Evolutionary conservation across 2,888 invertebrate genomes (phyloP).

Genomic region (Dynastes grantii): DNA sequence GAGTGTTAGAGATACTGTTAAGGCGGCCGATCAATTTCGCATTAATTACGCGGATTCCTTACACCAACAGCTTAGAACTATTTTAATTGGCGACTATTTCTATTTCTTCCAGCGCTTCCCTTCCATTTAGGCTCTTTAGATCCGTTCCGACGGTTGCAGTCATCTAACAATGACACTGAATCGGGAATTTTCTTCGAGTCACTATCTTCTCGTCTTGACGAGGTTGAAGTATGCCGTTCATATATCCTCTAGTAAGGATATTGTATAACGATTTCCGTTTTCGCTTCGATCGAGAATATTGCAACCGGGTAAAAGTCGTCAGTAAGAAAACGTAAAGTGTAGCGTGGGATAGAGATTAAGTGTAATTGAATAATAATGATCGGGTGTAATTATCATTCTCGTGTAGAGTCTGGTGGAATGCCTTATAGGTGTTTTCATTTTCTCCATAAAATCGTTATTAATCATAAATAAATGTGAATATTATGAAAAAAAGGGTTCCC

Average conservation of each 20-base stretch:
- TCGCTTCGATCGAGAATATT: slow-evolving; percentile 26
- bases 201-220: background rate
- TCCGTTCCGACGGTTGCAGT: background rate
- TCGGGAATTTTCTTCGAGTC: background rate
- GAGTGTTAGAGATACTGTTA: slow-evolving; percentile 30
- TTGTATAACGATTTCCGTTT: slow-evolving; percentile 40
- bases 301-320: background rate
- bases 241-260: slow-evolving; percentile 32
- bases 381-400: background rate
- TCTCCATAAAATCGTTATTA: background rate
- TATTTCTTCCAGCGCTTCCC: background rate
- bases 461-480: too few species aligned
- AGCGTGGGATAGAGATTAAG: slow-evolving; percentile 22
- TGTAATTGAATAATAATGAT: slow-evolving; percentile 22
- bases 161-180: background rate
- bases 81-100: slow-evolving; percentile 5
- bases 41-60: slow-evolving; percentile 16
- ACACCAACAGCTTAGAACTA: background rate
- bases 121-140: background rate
- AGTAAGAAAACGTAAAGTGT: background rate
- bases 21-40: slow-evolving; percentile 23
- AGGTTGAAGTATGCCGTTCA: slow-evolving; percentile 16
- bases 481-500: too few species aligned
- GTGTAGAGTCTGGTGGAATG: background rate
- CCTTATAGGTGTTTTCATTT: background rate